phyloP scores from a whole-genome alignment of 2,797 vertebrate genomes.

The Pipistrellus pipistrellus region DNA sequence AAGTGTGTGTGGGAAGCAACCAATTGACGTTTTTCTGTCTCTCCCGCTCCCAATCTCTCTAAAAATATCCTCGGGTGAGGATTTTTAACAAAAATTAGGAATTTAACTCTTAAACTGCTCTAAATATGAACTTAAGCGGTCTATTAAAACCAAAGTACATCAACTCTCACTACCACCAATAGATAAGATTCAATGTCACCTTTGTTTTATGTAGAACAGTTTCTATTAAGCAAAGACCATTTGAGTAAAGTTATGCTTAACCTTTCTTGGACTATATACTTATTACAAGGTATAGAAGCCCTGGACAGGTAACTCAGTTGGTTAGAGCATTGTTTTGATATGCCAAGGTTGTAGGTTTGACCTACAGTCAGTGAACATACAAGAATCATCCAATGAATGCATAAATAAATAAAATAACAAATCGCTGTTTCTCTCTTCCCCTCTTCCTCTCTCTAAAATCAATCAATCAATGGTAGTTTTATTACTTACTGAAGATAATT shows the following conservation, averaged over 20 bases:
- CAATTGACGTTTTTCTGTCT: too few species aligned
- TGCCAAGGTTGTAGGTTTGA: not conserved
- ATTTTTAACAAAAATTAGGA: slow-evolving; percentile 29
- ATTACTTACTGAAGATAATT: not conserved
- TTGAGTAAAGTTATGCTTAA: slow-evolving; percentile 48
- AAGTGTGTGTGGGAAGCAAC: too few species aligned
- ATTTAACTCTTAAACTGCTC: slow-evolving; percentile 51
- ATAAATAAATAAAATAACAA: not conserved
- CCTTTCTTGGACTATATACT: slow-evolving; percentile 18
- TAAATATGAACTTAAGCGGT: slow-evolving; percentile 54
- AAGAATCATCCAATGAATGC: not conserved
- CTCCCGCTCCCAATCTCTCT: too few species aligned
- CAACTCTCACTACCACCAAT: not conserved
- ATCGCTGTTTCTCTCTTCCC: not conserved
- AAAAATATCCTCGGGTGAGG: too few species aligned
- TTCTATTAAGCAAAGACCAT: slow-evolving; percentile 25
- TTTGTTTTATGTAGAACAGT: slow-evolving; percentile 19
- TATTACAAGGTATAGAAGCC: not conserved
- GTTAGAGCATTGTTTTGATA: not conserved
- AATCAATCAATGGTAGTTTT: not conserved
- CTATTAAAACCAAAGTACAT: slow-evolving; percentile 13
- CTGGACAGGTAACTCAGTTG: not conserved
- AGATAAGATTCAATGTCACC: not conserved
- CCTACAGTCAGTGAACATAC: not conserved
- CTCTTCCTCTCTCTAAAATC: not conserved